A percentile compares a stretch with the other conserved stretches of the same genome.
These are phyloP conservation scores for Chlamydotis undulata DNA, from an alignment of 2,113 vertebrate species.

Conservation along the genomic window DNA sequence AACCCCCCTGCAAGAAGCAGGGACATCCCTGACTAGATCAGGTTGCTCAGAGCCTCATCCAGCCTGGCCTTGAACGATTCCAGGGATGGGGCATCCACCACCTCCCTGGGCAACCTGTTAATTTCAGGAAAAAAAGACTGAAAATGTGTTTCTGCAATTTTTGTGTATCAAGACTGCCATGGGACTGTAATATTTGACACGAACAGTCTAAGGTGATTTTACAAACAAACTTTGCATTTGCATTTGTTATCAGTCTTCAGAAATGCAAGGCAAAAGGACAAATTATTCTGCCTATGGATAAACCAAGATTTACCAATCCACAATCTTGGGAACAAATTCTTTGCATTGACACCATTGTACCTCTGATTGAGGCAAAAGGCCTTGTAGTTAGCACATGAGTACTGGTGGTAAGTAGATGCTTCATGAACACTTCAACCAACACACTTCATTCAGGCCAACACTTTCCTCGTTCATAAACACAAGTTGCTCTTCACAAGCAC, in stretches of 20 bases:
- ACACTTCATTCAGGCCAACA: background rate
- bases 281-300: background rate
- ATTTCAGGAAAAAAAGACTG: background rate
- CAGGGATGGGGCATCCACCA: too few species aligned
- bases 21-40: too few species aligned
- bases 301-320: background rate
- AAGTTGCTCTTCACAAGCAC: background rate
- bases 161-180: background rate
- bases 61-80: too few species aligned
- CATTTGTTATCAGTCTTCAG: background rate
- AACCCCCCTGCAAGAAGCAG: too few species aligned
- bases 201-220: background rate
- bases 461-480: background rate
- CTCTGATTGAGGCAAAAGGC: background rate
- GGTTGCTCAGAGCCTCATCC: too few species aligned
- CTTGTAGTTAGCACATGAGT: background rate
- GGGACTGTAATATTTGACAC: background rate
- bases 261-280: background rate
- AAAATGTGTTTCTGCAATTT: background rate
- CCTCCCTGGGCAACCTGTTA: background rate
- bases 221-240: background rate
- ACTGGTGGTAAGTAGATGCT: background rate
- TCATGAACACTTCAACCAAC: background rate
- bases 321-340: background rate
- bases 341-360: background rate